These are phyloP conservation scores for Aegotheles bennettii DNA, from an alignment of 2,113 vertebrate genomes.

Conservation along the genomic window DNA sequence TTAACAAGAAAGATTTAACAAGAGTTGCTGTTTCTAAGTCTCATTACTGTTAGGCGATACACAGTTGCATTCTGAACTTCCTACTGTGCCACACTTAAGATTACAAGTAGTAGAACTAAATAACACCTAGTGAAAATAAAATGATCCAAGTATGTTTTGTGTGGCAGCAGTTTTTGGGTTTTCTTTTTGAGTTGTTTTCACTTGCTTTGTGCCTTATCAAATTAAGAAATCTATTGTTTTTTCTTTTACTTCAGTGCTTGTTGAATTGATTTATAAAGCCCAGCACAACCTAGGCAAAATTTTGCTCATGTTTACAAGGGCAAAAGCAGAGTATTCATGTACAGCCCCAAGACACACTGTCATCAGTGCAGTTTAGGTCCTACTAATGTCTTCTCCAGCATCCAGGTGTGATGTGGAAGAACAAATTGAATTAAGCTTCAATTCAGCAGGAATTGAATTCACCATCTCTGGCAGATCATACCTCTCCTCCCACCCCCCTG, in stretches of 20 bases:
- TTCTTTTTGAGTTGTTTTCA: background rate
- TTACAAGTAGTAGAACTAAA: background rate
- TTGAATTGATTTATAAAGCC: background rate
- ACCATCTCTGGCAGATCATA: background rate
- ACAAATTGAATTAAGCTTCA: background rate
- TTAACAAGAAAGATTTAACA: constrained; percentile 19
- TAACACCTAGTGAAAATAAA: constrained; percentile 43
- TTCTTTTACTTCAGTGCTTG: background rate
- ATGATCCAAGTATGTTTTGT: background rate
- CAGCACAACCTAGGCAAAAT: background rate
- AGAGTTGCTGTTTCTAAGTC: background rate
- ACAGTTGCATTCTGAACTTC: constrained; percentile 41
- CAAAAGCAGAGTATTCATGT: background rate
- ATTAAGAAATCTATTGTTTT: background rate
- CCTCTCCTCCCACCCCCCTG: background rate
- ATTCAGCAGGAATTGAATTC: background rate
- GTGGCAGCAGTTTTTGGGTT: background rate
- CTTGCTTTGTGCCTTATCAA: background rate
- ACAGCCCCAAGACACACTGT: background rate
- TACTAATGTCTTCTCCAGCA: background rate
- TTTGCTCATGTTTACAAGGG: background rate
- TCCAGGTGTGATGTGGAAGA: background rate
- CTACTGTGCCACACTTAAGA: constrained; percentile 40
- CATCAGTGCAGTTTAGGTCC: background rate
- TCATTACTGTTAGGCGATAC: constrained; percentile 13